Percentiles rank a stretch among this genome's conserved stretches.
These are phyloP conservation scores for Thryonomys swinderianus DNA, from an alignment of 2,113 vertebrate species.

Conservation along the genomic window DNA sequence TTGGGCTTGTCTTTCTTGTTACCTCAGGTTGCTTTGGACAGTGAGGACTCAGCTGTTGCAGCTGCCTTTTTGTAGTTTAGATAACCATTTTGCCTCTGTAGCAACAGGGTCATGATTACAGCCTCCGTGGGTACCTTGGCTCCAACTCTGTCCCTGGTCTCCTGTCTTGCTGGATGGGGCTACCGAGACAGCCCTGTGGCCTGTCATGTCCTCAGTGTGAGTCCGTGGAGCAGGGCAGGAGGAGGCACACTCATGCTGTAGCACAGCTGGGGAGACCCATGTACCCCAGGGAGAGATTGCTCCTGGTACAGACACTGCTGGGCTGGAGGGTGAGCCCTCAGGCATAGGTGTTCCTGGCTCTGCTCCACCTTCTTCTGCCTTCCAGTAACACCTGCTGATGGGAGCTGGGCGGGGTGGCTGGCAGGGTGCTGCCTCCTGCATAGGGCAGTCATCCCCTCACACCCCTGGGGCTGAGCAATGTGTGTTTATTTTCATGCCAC, in stretches of 20 bases:
- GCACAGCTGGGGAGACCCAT: background rate
- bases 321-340: background rate
- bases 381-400: background rate
- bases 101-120: background rate
- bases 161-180: background rate
- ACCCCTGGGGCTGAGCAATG: rapidly evolving
- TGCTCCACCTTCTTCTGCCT: background rate
- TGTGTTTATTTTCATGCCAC: background rate
- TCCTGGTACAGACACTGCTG: background rate
- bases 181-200: background rate
- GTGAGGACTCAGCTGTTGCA: too few species aligned
- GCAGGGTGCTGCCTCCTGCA: background rate
- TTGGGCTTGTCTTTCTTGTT: background rate
- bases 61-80: background rate
- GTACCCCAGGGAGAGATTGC: background rate
- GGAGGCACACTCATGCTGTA: background rate
- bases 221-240: background rate
- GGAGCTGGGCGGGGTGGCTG: background rate
- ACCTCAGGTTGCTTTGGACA: too few species aligned
- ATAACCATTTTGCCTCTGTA: background rate
- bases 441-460: rapidly evolving
- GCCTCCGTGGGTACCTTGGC: background rate
- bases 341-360: background rate
- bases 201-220: background rate
- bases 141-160: background rate